Conservation (phyloP, 2,113 vertebrate species). For the Rhizomys pruinosus region DNA sequence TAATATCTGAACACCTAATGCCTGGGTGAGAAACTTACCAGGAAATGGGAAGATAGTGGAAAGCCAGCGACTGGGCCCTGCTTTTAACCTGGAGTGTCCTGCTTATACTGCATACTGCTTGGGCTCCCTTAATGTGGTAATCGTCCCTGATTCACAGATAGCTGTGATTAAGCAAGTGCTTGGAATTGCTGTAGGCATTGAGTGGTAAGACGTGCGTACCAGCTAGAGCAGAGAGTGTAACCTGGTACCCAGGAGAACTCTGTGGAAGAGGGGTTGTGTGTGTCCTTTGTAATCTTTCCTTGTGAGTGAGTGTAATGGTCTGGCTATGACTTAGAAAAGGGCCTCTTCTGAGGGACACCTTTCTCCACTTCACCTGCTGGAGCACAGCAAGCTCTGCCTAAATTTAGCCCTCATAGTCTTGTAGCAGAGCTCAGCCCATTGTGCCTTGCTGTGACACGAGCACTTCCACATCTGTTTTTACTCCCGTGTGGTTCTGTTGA, state of each 20-base stretch:
- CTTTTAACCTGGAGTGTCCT: neutral
- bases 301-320: neutral
- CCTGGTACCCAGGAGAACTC: neutral
- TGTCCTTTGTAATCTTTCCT: neutral
- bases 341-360: neutral
- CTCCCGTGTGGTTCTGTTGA: neutral
- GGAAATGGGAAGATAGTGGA: neutral
- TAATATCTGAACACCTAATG: neutral
- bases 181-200: neutral
- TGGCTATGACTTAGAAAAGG: neutral
- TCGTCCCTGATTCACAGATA: neutral
- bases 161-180: neutral
- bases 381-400: neutral
- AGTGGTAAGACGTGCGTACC: neutral
- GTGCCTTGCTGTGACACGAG: neutral
- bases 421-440: neutral
- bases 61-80: neutral
- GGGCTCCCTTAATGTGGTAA: neutral
- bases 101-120: rapidly evolving
- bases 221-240: neutral
- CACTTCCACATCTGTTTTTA: neutral
- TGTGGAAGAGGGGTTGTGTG: neutral
- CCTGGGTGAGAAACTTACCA: neutral
- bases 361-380: conserved; percentile 28
- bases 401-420: neutral